Percentiles rank a stretch among this genome's conserved stretches.
phyloP scores from a whole-genome alignment of 2,888 invertebrate species.

The Oxycera nigricornis region DNA sequence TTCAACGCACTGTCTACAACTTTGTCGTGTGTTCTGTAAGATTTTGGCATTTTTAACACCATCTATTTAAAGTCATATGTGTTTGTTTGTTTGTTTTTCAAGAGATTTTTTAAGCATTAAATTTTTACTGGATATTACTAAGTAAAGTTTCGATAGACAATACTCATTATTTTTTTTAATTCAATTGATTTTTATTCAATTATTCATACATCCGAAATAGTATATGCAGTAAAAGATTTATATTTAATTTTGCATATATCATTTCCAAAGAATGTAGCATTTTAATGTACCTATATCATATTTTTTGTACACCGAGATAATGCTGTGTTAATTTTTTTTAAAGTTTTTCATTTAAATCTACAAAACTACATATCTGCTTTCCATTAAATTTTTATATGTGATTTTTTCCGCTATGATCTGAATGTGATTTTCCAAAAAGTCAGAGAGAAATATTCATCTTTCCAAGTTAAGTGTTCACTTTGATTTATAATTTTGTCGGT shows the following conservation, averaged over 20 bases:
- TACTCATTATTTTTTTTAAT: conserved; percentile 1
- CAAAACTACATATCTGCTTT: conserved; percentile 29
- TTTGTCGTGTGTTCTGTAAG: not conserved
- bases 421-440: conserved; percentile 28
- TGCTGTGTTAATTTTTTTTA: conserved; percentile 52
- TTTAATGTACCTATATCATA: conserved; percentile 38
- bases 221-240: conserved; percentile 40
- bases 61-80: conserved; percentile 9
- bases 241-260: not conserved
- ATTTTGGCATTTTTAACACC: not conserved
- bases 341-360: conserved; percentile 46
- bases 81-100: not conserved
- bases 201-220: not conserved
- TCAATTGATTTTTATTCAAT: not conserved
- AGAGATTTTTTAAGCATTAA: conserved; percentile 9
- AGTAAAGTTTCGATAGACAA: not conserved
- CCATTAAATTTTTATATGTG: conserved; percentile 22
- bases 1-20: conserved; percentile 8
- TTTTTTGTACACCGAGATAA: conserved; percentile 43
- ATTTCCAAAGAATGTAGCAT: conserved; percentile 23
- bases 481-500: conserved; percentile 26
- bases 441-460: conserved; percentile 1
- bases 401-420: conserved; percentile 22
- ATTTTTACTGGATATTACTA: conserved; percentile 1
- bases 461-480: conserved; percentile 5